Base-by-base conservation (phyloP, 2,888 invertebrate genomes). In the Mylabris sibirica region DNA sequence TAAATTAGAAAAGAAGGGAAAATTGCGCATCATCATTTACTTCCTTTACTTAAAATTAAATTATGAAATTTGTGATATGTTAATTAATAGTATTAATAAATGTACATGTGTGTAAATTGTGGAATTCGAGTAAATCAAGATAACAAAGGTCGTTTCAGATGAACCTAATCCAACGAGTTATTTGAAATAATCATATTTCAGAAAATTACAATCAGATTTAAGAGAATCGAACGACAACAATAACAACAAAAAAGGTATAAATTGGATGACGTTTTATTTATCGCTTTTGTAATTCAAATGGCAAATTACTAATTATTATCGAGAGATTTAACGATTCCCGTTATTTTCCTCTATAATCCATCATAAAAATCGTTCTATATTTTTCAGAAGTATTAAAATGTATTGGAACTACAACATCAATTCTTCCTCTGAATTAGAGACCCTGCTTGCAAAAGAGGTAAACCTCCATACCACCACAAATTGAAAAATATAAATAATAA, bases 391-490 rank as follows among this genome's bases (percentile, higher is more conserved):
- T 3, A 53, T 14, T 11, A 57, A 22, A 26, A 94, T 94, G 94
- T 94, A 93, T 89, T 94, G 94, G 94, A 90, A 91, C 84, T 92
- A 90, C 83, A 93, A 93, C 86, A 90, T 90, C 84, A 87, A 89
- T 81, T 88, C 88, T 76, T 90, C 91, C 77, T 90, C 92, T 79
- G 91, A 92, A 85, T 90, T 94, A 83, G 93, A 93, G 84, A 90
- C 90, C 77, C 88, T 94, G 79, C 89, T 94, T 73, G 90, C 90
- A 81, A 92, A 92, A 85, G 92, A 93, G 90, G 94, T 93, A 87
- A 78, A 44, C 38, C 9, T 9, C n/a, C 24, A 22, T 49, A 20
- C 26, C 80, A 85, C 85, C 85, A 83, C 24, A 24, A 57, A 26
- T 26, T 26, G 4, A n/a, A 57, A 24, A 30, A 30, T 22, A 63